These are phyloP conservation scores for Athalia circularis DNA, from an alignment of 2,888 invertebrate species.

Conservation along the genomic window DNA sequence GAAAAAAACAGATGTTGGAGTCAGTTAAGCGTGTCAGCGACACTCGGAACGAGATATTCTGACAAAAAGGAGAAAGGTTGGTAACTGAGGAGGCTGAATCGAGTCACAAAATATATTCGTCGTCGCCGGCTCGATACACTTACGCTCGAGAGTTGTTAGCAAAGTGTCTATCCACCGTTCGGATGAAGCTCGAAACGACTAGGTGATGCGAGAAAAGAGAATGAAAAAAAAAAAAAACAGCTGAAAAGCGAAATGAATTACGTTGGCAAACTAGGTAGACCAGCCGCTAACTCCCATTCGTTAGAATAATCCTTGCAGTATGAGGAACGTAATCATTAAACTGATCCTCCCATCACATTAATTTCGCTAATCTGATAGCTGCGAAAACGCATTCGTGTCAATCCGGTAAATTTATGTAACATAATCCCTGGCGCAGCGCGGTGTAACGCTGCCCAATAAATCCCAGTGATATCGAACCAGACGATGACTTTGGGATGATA, in stretches of 20 bases:
- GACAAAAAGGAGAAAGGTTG: conserved; percentile 5
- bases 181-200: not conserved
- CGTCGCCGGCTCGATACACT: not conserved
- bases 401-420: conserved; percentile 26
- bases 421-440: conserved; percentile 13
- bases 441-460: conserved; percentile 2
- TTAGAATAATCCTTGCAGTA: not conserved
- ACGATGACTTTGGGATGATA: conserved; percentile 20
- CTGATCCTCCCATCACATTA: conserved; percentile 1
- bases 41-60: conserved; percentile 9
- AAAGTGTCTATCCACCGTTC: not conserved
- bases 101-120: not conserved
- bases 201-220: not conserved
- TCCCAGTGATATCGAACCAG: conserved; percentile 7
- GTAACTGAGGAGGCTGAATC: not conserved
- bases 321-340: not conserved
- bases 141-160: not conserved
- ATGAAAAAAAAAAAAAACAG: not conserved
- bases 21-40: conserved; percentile 15
- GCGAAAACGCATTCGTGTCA: conserved; percentile 10
- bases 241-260: too few relatives aligned
- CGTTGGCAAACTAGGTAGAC: too few relatives aligned
- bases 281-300: too few relatives aligned
- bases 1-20: conserved; percentile 5
- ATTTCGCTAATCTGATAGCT: conserved; percentile 5